Evolutionary conservation across 2,888 invertebrate species (phyloP), one percentile per base, ranked within the genome.

Genomic region (Cotesia congregata): DNA sequence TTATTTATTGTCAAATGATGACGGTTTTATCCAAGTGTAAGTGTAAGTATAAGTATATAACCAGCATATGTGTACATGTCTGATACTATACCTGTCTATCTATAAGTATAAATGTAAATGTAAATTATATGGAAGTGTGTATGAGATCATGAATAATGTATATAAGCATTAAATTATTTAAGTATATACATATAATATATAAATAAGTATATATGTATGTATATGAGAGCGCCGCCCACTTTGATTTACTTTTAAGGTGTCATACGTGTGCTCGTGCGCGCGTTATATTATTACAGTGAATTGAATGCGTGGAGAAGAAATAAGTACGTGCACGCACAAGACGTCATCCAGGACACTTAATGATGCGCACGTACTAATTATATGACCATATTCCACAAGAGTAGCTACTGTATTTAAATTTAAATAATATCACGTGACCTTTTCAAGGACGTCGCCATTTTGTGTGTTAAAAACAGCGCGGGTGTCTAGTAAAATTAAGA

Each of bases 371-470:
- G 50, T 15, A 62, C 62, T 7, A 62, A 62, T 62, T 62, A 17
- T 62, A 20, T 62, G 20, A 62, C 70, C n/a, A 17, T 41, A 62
- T 12, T 61, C 59, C 39, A 69, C n/a, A 12, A 38, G 61, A 62
- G 12, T 71, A 38, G 61, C 38, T 12, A 30, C n/a, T 17, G 30
- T 20, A 69, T 20, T 12, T 17, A 40, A 68, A 6, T 39, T 60
- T 38, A 30, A 12, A 30, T 38, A 71, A 39, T 65, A 82, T 83
- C 86, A 87, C 86, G 87, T 87, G 88, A 86, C 85, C 87, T 83
- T 84, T 30, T 75, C 88, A 87, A 88, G 87, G 88, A 87, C 88
- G 86, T 82, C 82, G 85, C 85, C 85, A 85, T 86, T 85, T 85
- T 84, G 79, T 70, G 50, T 50, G 12, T 74, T 74, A 74, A 80